Base-by-base conservation (phyloP, 2,888 invertebrate genomes). In the Teinopalpus imperialis region DNA sequence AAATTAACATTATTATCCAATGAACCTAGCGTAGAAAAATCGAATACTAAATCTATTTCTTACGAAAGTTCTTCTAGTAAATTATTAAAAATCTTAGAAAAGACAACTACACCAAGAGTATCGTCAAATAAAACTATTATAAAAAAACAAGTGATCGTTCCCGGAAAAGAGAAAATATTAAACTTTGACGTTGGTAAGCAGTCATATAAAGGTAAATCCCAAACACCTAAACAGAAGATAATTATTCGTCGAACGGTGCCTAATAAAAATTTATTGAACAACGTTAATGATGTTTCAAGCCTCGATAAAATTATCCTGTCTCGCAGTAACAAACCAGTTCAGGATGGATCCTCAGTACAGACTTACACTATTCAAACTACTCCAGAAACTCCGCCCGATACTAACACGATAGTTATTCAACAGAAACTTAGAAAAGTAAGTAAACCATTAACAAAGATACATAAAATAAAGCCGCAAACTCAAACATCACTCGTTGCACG, bases 71-170 rank as follows among this genome's bases (percentile, higher is more conserved):
- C 82, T 3, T 81, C 90, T 2, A 89, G 91, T 0, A 91, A 90
- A 71, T 63, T 92, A 29, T 69, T 91, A 48, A 90, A 91, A 66
- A 90, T 91, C 43, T 69, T 91, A 52, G 90, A 91, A 57, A 90
- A 90, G 53, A 83, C 88, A 0, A 67, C 66, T 43, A 63, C 73
- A 50, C 74, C 77, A 8, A 83, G 75, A 63, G 53, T 73, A 23
- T 18, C 59, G 16, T 13, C 65, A 4, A 67, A 60, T 43, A 86
- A 76, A 56, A 56, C 71, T 10, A 52, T 67, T 10, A 54, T 74
- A 6, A 48, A 73, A 12, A 86, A 85, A 56, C 77, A 75, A 57
- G 57, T 79, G 23, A 60, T 80, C 24, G 56, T 77, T 31, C 62
- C 77, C 1, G 72, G 74, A 1, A 88, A 79, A 59, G 89, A 89